Percentiles rank a stretch among this genome's conserved stretches.
These are phyloP conservation scores for Willisornis vidua DNA, from an alignment of 2,113 vertebrate genomes.

Conservation along the genomic window DNA sequence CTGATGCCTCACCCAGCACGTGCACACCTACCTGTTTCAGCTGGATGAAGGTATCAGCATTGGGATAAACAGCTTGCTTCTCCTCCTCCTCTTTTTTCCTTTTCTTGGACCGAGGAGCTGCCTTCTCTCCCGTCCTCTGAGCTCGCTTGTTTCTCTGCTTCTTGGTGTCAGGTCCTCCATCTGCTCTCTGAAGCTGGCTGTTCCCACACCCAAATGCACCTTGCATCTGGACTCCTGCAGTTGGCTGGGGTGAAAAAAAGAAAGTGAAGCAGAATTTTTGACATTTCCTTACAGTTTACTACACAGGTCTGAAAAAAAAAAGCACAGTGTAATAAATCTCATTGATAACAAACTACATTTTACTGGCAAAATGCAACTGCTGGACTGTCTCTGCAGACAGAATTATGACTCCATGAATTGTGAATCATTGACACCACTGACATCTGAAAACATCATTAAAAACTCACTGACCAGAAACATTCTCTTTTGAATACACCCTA, in stretches of 20 bases:
- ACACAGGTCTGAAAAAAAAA: not conserved
- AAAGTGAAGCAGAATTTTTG: constrained; percentile 29
- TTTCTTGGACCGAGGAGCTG: constrained; percentile 86
- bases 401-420: not conserved
- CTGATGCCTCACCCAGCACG: not conserved
- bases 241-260: constrained; percentile 67
- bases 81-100: constrained; percentile 92
- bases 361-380: not conserved
- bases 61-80: constrained; percentile 77
- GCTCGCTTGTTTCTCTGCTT: constrained; percentile 87
- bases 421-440: not conserved
- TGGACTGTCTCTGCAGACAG: not conserved
- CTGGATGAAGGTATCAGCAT: constrained; percentile 81
- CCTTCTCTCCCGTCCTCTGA: constrained; percentile 79
- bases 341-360: not conserved
- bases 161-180: constrained; percentile 83
- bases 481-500: not conserved
- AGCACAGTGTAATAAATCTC: not conserved
- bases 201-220: constrained; percentile 77
- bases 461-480: not conserved
- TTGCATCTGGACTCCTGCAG: constrained; percentile 69
- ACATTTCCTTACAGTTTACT: not conserved
- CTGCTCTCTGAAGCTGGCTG: constrained; percentile 72
- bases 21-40: constrained; percentile 85
- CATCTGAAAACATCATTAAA: not conserved